Evolutionary conservation across 1,140 invertebrate genomes (phyloP).

Genomic region (silkworm (Bombyx mori)): DNA sequence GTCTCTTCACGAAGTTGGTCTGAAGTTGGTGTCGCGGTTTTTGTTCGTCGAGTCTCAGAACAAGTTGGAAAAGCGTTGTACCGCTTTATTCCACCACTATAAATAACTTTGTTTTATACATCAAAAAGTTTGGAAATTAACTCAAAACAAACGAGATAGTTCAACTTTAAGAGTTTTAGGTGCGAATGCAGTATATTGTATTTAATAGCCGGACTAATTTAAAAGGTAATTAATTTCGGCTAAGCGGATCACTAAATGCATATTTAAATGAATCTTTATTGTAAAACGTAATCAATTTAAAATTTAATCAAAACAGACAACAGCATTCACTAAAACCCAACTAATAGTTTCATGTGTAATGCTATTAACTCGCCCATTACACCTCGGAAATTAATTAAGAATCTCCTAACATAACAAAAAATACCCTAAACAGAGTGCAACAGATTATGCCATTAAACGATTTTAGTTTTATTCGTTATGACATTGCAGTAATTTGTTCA

Average conservation of each 20-base stretch:
- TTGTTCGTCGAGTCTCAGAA: slow-evolving; percentile 30
- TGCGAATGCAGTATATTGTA: too few species aligned
- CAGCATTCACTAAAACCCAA: slow-evolving; percentile 38
- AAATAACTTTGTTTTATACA: slow-evolving; percentile 48
- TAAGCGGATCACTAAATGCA: too few species aligned
- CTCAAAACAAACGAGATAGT: slow-evolving; percentile 7
- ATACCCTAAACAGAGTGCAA: slow-evolving; percentile 47
- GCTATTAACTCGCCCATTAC: slow-evolving; percentile 33
- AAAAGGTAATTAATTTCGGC: too few species aligned
- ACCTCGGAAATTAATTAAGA: slow-evolving; percentile 51
- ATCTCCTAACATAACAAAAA: slow-evolving; percentile 45
- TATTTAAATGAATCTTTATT: too few species aligned
- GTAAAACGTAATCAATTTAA: slow-evolving; percentile 2
- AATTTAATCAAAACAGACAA: slow-evolving; percentile 24
- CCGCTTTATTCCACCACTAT: slow-evolving; percentile 36
- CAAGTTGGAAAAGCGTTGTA: slow-evolving; percentile 41
- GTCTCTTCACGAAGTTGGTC: slow-evolving; percentile 40
- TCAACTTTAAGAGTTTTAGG: background rate
- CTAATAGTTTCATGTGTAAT: slow-evolving; percentile 38
- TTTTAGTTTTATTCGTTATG: slow-evolving; percentile 54
- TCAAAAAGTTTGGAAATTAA: slow-evolving; percentile 22
- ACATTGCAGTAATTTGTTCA: slow-evolving; percentile 62
- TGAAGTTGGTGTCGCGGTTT: slow-evolving; percentile 43
- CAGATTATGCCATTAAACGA: slow-evolving; percentile 47
- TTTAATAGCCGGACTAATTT: too few species aligned